phyloP scores from a whole-genome alignment of 2,113 vertebrate species.

The Spea bombifrons region DNA sequence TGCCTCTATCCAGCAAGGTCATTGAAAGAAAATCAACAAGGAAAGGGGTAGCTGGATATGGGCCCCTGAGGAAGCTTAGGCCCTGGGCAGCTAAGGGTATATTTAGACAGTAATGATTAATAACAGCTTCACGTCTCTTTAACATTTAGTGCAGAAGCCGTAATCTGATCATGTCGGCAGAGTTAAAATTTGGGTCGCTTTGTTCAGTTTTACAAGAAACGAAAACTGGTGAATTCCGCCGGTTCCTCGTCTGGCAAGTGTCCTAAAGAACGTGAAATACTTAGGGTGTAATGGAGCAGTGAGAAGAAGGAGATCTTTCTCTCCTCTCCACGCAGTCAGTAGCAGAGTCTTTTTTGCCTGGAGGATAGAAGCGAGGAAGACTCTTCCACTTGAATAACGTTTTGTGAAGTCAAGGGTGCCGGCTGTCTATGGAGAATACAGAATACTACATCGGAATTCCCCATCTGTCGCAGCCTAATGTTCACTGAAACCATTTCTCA shows the following conservation, averaged over 20 bases:
- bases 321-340: slow-evolving; percentile 38
- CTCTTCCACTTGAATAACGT: slow-evolving; percentile 24
- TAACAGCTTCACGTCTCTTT: too few species aligned
- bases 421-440: background rate
- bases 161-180: background rate
- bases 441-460: background rate
- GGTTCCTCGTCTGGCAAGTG: slow-evolving; percentile 63
- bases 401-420: background rate
- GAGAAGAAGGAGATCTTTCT: slow-evolving; percentile 49
- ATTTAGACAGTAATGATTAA: too few species aligned
- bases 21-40: too few species aligned
- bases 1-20: too few species aligned
- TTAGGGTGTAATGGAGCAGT: slow-evolving; percentile 51
- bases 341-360: slow-evolving; percentile 31
- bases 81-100: too few species aligned
- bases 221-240: slow-evolving; percentile 71
- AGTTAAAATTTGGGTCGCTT: background rate
- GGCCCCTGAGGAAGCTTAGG: too few species aligned
- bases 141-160: too few species aligned
- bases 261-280: slow-evolving; percentile 50
- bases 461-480: slow-evolving; percentile 29
- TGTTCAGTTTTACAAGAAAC: slow-evolving; percentile 66
- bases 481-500: slow-evolving; percentile 36
- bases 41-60: too few species aligned
- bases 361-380: slow-evolving; percentile 33